Evolutionary conservation across 2,797 vertebrate species (phyloP).

Genomic region (Melanotaenia boesemani): DNA sequence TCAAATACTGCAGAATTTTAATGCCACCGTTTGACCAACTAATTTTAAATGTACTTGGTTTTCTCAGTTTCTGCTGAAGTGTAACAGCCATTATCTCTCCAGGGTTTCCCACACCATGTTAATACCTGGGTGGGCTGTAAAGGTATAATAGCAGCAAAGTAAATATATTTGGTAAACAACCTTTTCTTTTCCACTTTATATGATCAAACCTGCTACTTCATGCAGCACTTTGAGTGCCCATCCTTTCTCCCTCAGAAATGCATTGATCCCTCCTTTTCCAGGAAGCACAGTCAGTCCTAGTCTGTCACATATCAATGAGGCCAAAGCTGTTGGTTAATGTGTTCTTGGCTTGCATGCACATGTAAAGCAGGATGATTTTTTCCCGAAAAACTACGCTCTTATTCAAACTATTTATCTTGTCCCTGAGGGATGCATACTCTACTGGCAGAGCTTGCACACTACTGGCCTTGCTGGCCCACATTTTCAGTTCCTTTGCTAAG

Average conservation of each 20-base stretch:
- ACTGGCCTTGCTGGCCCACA: not conserved
- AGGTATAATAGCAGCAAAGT: no score
- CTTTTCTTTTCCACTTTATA: not conserved
- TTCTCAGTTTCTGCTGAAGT: no score
- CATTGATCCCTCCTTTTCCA: not conserved
- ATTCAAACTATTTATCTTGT: not conserved
- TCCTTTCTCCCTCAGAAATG: not conserved
- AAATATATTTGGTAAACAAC: not conserved
- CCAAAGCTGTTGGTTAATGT: not conserved
- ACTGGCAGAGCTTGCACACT: not conserved
- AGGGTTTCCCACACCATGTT: no score
- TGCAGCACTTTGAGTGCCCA: not conserved
- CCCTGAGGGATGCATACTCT: not conserved
- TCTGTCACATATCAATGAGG: not conserved
- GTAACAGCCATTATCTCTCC: no score
- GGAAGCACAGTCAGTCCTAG: not conserved
- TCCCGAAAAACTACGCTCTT: not conserved
- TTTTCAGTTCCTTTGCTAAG: not conserved
- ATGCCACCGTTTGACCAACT: no score
- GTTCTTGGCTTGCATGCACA: not conserved
- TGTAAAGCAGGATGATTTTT: not conserved
- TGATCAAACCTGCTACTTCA: not conserved
- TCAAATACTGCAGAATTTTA: no score
- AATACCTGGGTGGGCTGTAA: no score
- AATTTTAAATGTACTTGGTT: no score